Conservation (phyloP, 2,797 vertebrate species). For the Furcifer pardalis region DNA sequence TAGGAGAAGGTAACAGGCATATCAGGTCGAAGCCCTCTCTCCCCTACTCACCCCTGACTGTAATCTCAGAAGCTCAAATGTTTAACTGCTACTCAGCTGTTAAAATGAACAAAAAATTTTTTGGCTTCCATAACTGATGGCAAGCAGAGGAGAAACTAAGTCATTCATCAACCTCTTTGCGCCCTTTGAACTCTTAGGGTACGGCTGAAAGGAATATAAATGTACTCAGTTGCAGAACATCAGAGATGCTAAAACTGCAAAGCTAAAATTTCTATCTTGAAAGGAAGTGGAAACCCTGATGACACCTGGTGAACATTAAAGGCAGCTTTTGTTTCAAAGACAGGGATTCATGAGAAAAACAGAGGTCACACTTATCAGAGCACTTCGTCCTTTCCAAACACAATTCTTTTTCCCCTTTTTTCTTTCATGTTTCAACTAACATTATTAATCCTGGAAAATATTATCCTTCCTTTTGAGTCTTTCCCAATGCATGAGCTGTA, state of each 20-base stretch:
- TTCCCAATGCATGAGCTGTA: conserved; percentile 1
- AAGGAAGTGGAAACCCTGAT: conserved; percentile 62
- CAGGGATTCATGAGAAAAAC: conserved; percentile 61
- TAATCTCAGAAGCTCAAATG: neutral
- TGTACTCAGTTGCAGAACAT: conserved; percentile 31
- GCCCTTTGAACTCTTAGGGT: conserved; percentile 65
- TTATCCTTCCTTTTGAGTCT: conserved; percentile 36
- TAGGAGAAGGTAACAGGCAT: neutral
- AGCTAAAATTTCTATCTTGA: conserved; percentile 61
- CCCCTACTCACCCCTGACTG: neutral
- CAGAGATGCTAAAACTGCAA: conserved; percentile 57
- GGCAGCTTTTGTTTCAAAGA: conserved; percentile 73
- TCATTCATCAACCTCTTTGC: conserved; percentile 57
- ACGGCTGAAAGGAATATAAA: conserved; percentile 52
- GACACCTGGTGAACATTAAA: conserved; percentile 75
- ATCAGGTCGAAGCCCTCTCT: neutral
- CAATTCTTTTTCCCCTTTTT: conserved; percentile 48
- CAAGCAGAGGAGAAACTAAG: conserved; percentile 32
- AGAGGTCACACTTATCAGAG: conserved; percentile 67
- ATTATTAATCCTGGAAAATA: conserved; percentile 54
- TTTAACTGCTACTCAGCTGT: neutral
- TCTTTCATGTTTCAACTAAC: conserved; percentile 64
- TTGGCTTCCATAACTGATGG: conserved; percentile 11
- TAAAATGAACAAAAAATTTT: conserved; percentile 1
- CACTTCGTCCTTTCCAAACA: conserved; percentile 58